Conservation (phyloP, 2,888 invertebrate genomes). For the Erynnis tages region DNA sequence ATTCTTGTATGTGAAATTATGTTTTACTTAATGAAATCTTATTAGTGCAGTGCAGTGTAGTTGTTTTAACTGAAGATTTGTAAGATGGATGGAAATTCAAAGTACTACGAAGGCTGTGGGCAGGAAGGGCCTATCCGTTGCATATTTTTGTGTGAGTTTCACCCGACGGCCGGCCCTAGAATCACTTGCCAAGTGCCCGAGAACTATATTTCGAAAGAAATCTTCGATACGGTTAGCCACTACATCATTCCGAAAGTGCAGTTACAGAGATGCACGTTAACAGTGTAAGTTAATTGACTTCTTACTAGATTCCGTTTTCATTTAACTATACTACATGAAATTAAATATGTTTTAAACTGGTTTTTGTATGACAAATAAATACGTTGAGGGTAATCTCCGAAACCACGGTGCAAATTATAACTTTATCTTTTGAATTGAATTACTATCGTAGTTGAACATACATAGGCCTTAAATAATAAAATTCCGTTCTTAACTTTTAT, state of each 20-base stretch:
- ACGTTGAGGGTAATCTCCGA: too few species aligned
- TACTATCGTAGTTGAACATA: too few species aligned
- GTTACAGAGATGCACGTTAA: slow-evolving; percentile 88
- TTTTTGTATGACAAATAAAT: too few species aligned
- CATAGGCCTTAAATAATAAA: too few species aligned
- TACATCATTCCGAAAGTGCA: slow-evolving; percentile 93
- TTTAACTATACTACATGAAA: background rate
- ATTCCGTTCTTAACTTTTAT: too few species aligned
- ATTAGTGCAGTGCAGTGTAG: slow-evolving; percentile 33
- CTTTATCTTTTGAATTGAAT: too few species aligned
- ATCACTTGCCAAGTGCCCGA: slow-evolving; percentile 91
- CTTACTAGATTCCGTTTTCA: background rate
- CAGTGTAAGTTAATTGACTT: slow-evolving; percentile 83
- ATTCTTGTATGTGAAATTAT: slow-evolving; percentile 28
- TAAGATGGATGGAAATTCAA: slow-evolving; percentile 71
- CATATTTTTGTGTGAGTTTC: slow-evolving; percentile 90
- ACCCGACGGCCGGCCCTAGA: slow-evolving; percentile 88
- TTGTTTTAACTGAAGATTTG: slow-evolving; percentile 34
- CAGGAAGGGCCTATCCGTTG: slow-evolving; percentile 88
- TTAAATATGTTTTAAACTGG: too few species aligned
- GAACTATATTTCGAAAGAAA: slow-evolving; percentile 89
- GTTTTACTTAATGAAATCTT: slow-evolving; percentile 28
- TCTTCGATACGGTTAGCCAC: slow-evolving; percentile 90
- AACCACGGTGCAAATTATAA: too few species aligned
- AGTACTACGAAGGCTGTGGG: slow-evolving; percentile 81